Evolutionary conservation across 2,113 vertebrate genomes (phyloP), one percentile per base, ranked within the genome.

Genomic region (Ciconia stormi): DNA sequence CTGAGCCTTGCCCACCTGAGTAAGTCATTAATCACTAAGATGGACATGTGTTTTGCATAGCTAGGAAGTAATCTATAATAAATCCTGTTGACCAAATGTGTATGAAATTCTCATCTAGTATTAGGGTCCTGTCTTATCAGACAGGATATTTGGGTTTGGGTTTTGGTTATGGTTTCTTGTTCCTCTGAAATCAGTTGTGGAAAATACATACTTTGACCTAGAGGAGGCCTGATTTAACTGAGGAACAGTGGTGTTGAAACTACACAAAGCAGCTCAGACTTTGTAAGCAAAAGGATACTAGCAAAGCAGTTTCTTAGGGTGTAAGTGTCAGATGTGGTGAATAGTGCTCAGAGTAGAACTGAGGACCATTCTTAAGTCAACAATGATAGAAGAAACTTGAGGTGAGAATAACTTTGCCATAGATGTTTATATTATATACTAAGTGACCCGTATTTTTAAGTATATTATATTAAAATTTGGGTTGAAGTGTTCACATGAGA

Each of bases 1-100:
- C 98, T 58, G 99, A 99, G 98, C 98, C 99, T n/a, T 99, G 99
- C 92, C 99, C 99, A 71, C 98, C 99, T n/a, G 99, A 99, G 99
- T 99, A 98, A 98, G 99, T 99, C 10, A 40, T 40, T 92, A 49
- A 82, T 71, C 36, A 42, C 34, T 58, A 36, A 91, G 30, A 89
- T n/a, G 44, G 5, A 71, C 22, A 20, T 73, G 2, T 67, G n/a
- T 93, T 96, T 93, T 93, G 27, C 20, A 12, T 26, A 50, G 42
- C 16, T 49, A 40, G 13, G 63, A 47, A 21, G 71, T 70, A 30
- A 63, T 50, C 30, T 53, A 1, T 67, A 50, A 58, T 62, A 65
- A 74, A 71, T 67, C 7, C 10, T 34, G 5, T 66, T 89, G 66
- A 53, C 15, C 25, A 71, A 76, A 87, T 22, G 16, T 46, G 7